Base-by-base conservation (phyloP, 2,888 invertebrate species). In the Perizoma flavofasciatum region DNA sequence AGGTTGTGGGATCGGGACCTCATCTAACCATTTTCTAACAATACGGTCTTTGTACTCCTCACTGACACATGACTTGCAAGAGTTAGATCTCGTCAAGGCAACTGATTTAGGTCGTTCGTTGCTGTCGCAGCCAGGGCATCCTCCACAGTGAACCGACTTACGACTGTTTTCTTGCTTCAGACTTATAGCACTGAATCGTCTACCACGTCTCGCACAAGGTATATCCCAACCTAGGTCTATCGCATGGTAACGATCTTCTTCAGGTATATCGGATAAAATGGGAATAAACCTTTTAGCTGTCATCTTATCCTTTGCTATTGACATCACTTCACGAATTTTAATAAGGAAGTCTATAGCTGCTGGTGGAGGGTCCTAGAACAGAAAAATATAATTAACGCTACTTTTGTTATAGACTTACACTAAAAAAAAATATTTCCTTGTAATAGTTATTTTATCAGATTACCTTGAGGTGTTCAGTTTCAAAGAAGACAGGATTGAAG, bases 401-500 rank as follows among this genome's bases (percentile, higher is more conserved):
- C 44, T 46, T 54, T 57, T 11, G 10, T 32, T 52, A 50, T 44
- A 10, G 35, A 48, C 22, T 47, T 44, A 41, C 0, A 39, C 4
- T 33, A 43, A 37, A 55, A 8, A 35, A 35, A 10, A 32, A 4
- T 37, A 32, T 37, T 34, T 10, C 11, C 8, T 8, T 50, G 5
- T 46, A 4, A 43, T 55, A 40, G 35, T 34, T 34, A 46, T 41
- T 55, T 40, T 41, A 45, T 41, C 41, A 49, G 34, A 46, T 92
- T 92, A 97, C 97, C 93, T 96, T 93, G 53, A 98, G 88, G 64
- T 96, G 89, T 78, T 97, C 97, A 0, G 95, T 95, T 82, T 98
- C 98, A 76, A 98, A 97, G 82, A 97, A 98, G 0, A 97, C 97
- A 0, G 97, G 97, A 86, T 97, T 97, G 76, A 97, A 97, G 79